Base-by-base conservation (phyloP, 1,140 invertebrate species). In the Aphis craccivora region DNA sequence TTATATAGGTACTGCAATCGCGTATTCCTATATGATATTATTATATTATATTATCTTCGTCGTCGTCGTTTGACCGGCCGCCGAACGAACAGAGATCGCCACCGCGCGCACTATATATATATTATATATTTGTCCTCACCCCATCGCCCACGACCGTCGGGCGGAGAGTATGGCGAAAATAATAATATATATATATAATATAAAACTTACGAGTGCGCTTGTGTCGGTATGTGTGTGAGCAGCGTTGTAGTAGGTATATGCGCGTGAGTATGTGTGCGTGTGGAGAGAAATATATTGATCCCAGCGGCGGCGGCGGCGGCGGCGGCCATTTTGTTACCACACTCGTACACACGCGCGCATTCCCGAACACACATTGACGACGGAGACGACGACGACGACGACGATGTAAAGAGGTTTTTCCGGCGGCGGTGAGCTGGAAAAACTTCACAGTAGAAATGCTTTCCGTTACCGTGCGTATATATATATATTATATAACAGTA, bases 281-380 rank as follows among this genome's bases (percentile, higher is more conserved):
- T 2, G 22, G 30, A 53, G 86, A 51, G 88, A 90, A 90, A 60
- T 60, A 90, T 90, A 90, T 90, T 90, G 88, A 90, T 90, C 89
- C 55, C 53, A 37, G 20, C 48, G 86, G 48, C 45, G 88, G 53
- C 87, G 87, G 87, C 45, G 86, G 48, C 43, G 51, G 53, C 87
- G 87, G 87, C 88, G 14, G 88, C 88, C 88, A 90, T 90, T 90
- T 90, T 90, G 88, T 90, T 90, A 90, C 88, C 88, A 60, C 88
- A 89, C 51, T 53, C n/a, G n/a, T 20, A 90, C 88, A 60, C 88
- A 90, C 45, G 18, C 87, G n/a, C 53, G 88, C 88, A 89, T 89
- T 89, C 87, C 87, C 30, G 35, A 89, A 89, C 87, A 89, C 87
- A 89, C 48, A 53, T 37, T n/a, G 9, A 37, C 86, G 86, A 25